Evolutionary conservation across 2,888 invertebrate species (phyloP).

Genomic region (Drosophila lutescens): DNA sequence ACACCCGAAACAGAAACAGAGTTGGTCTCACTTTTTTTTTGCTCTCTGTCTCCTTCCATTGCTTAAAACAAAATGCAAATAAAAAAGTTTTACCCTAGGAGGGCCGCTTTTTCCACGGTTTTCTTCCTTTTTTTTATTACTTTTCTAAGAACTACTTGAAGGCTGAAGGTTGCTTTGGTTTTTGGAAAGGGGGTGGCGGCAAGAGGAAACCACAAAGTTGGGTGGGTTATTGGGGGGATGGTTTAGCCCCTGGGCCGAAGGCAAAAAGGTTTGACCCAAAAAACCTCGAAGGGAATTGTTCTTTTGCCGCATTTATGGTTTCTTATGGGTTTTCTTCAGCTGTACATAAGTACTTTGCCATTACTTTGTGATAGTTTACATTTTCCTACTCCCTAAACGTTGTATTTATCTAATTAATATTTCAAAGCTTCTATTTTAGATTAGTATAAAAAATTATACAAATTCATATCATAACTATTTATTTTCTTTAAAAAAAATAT

Average conservation of each 20-base stretch:
- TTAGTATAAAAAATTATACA: no score
- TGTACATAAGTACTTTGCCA: no score
- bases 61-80: slow-evolving; percentile 75
- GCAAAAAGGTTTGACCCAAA: slow-evolving; percentile 21
- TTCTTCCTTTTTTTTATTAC: slow-evolving; percentile 43
- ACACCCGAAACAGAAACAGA: slow-evolving; percentile 37
- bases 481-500: no score
- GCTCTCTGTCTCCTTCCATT: slow-evolving; percentile 14
- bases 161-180: slow-evolving; percentile 35
- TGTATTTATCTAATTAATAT: background rate
- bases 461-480: no score
- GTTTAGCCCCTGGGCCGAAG: background rate
- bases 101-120: slow-evolving; percentile 36
- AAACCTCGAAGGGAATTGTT: slow-evolving; percentile 6
- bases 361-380: no score
- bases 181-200: background rate
- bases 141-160: slow-evolving; percentile 57
- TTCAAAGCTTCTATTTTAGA: background rate
- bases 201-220: background rate
- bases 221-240: slow-evolving; percentile 7
- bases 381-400: no score
- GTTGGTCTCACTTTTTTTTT: slow-evolving; percentile 62
- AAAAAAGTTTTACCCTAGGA: slow-evolving; percentile 66
- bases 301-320: background rate
- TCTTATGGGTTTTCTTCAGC: background rate